A percentile compares a stretch with the other conserved stretches of the same genome.
Conservation (phyloP, 2,113 vertebrate species). For the Parus major region DNA sequence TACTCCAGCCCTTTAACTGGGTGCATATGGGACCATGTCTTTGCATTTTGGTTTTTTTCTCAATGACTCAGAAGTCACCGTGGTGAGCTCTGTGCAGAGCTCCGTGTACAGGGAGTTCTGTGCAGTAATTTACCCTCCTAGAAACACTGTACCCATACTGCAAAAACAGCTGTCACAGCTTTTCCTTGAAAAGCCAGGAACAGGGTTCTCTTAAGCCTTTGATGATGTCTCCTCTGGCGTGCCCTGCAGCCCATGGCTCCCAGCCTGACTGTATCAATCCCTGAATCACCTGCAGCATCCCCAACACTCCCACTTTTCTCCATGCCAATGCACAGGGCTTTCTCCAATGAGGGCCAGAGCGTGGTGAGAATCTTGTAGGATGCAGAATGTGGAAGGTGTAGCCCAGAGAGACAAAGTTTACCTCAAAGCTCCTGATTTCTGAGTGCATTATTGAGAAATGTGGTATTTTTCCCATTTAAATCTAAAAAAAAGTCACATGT, state of each 20-base stretch:
- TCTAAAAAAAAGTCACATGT: not conserved
- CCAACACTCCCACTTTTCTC: not conserved
- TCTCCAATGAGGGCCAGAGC: not conserved
- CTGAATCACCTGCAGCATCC: not conserved
- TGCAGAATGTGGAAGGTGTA: not conserved
- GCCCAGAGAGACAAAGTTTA: not conserved
- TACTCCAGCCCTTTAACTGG: not conserved
- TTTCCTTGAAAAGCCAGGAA: not conserved
- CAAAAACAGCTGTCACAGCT: not conserved
- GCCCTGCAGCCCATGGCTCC: not conserved
- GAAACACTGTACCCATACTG: rapidly evolving
- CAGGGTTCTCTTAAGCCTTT: not conserved
- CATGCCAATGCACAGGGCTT: not conserved
- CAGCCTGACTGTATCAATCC: not conserved
- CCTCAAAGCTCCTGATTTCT: not conserved
- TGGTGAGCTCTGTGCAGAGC: not conserved
- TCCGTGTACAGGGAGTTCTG: not conserved
- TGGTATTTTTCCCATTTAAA: not conserved
- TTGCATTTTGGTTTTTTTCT: not conserved
- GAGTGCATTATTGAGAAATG: rapidly evolving
- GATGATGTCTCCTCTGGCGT: rapidly evolving
- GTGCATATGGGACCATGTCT: not conserved
- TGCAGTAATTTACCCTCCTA: not conserved
- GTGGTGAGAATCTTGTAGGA: not conserved
- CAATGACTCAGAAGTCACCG: not conserved